Evolutionary conservation across 2,888 invertebrate species (phyloP), one percentile per base, ranked within the genome.

Genomic region (Catocala nupta): DNA sequence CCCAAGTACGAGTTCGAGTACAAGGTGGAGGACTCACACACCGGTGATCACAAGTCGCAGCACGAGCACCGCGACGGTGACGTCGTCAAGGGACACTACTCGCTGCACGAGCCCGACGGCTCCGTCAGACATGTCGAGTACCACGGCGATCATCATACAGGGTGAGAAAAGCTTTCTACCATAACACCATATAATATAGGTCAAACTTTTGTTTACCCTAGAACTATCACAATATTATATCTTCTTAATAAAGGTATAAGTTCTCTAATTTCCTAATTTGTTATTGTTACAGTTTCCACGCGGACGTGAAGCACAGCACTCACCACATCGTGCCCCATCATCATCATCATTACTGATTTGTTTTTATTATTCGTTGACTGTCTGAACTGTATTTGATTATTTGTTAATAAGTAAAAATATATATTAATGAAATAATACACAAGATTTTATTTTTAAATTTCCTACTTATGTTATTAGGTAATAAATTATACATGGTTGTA

Each of bases 101-200:
- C 80, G 8, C 84, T 95, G 39, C 92, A 93, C 63, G 88, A 95
- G 71, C 90, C 95, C 42, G 94, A 92, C 61, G 95, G 95, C 58
- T 94, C 94, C 70, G 80, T 91, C 68, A 90, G 95, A 70, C 89
- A 91, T 34, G 94, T 95, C 8, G 91, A 94, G 73, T 95, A 95
- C 74, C 89, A 87, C 45, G 92, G 90, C 43, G 94, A 94, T 70
- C 85, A 60, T 11, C 59, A 60, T 12, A 49, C 43, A 16, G 59
- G 59, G 59, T 60, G n/a, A 50, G 49, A 7, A 7, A 9, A 39
- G 8, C 36, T 3, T 25, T 25, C 4, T 25, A 25, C 25, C 4
- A 25, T 25, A 25, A 25, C 1, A 25, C 4, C 25, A 25, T 25
- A 25, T 3, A 25, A 25, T 25, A 25, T 25, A 25, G 4, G 4